Conservation (phyloP, 1,140 invertebrate genomes). For the Dolichoris vasculosae region DNA sequence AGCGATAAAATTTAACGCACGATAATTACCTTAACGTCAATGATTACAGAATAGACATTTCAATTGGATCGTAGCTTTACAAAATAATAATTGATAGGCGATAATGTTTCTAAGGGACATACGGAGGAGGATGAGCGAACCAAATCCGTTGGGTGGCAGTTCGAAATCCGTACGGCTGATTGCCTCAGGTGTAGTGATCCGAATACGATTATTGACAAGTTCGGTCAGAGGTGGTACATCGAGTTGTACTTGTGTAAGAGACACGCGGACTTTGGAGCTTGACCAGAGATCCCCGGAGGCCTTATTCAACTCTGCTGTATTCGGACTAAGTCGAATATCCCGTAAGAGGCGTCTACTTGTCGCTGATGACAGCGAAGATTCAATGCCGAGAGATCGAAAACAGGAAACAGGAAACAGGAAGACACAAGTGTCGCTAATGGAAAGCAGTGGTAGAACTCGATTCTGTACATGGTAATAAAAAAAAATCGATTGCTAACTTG, state of each 20-base stretch:
- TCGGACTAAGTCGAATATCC: not conserved
- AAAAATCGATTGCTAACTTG: too few relatives aligned
- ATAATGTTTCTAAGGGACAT: too few relatives aligned
- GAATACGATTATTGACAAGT: slow-evolving; percentile 8
- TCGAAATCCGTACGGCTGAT: not conserved
- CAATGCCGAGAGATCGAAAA: not conserved
- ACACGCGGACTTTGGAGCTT: too few relatives aligned
- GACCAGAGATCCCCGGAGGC: not conserved
- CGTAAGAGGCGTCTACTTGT: not conserved
- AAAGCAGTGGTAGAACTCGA: not conserved
- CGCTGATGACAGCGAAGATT: not conserved
- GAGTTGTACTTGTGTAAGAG: too few relatives aligned
- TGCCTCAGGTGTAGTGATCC: slow-evolving; percentile 14
- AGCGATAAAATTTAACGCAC: too few relatives aligned
- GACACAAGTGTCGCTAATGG: slow-evolving; percentile 41
- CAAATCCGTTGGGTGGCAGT: too few relatives aligned
- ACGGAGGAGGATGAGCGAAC: too few relatives aligned
- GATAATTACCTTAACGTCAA: too few relatives aligned
- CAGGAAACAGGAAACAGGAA: slow-evolving; percentile 30
- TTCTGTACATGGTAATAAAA: too few relatives aligned
- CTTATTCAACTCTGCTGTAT: not conserved
- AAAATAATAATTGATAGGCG: too few relatives aligned
- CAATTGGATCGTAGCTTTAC: too few relatives aligned
- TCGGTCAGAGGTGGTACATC: not conserved
- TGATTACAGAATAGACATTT: too few relatives aligned